Base-by-base conservation (phyloP, 2,113 vertebrate genomes). In the Crotalus viridis region DNA sequence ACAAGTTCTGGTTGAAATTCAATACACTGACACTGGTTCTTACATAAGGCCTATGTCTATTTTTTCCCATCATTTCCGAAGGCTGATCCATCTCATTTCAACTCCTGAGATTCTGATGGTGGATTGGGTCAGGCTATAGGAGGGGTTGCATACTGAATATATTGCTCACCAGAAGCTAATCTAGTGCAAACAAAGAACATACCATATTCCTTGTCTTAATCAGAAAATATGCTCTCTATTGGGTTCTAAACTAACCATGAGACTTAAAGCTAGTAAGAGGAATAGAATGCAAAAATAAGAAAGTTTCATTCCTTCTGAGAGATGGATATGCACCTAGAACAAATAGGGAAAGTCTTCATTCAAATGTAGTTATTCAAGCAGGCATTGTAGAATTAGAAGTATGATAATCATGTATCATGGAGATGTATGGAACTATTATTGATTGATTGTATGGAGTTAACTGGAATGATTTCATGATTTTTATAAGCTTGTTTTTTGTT, bases 1-100 rank as follows among this genome's bases (percentile, higher is more conserved):
- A 5, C 21, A 8, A 28, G 3, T 57, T 91, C 26, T 74, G 54
- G 88, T 19, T 48, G 10, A 61, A 87, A 12, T 0, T 0, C 54
- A 39, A 12, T 10, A 61, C 89, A 69, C 28, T 19, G 48, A 39
- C 10, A 54, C 81, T 55, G n/a, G n/a, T 33, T 17, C 85, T 92
- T 92, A 92, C 57, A 88, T 92, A 92, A 92, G 46, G 28, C 91
- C 28, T n/a, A 33, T 88, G 10, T 5, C 55, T 48, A 91, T 81
- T 0, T 19, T 56, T 10, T 0, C 4, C 15, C 0, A 2, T 7
- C 52, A 10, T 7, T 90, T 89, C 28, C 33, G 52, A n/a, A 69
- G 19, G 5, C 9, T 69, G 0, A 39, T 28, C 39, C 39, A 55
- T 85, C 17, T 5, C 87, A 87, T 85, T 48, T 91, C 43, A 59